Conservation (phyloP, 2,888 invertebrate species). For the Pseudoips prasinana region DNA sequence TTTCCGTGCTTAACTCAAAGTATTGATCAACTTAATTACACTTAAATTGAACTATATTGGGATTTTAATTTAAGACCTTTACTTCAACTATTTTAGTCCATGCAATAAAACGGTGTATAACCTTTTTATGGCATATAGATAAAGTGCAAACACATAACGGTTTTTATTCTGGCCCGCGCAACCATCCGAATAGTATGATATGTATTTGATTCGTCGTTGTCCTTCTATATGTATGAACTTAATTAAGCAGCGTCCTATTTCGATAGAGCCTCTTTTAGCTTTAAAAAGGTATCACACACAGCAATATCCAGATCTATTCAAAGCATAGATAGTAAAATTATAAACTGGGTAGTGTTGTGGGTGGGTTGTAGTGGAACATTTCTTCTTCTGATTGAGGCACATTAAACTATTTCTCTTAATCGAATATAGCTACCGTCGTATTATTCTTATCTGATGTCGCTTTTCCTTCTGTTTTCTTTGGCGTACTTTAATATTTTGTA, state of each 20-base stretch:
- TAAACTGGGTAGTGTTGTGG: not conserved
- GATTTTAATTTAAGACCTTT: not conserved
- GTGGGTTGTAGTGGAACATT: conserved; percentile 4
- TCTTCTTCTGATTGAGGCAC: conserved; percentile 3
- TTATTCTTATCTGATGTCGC: not conserved
- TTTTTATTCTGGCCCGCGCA: conserved; percentile 13
- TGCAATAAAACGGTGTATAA: conserved; percentile 8
- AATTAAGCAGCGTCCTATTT: conserved; percentile 11
- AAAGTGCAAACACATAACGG: conserved; percentile 9
- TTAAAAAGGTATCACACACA: conserved; percentile 10
- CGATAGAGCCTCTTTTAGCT: conserved; percentile 10
- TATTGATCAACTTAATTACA: not conserved
- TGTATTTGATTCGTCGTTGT: conserved; percentile 4
- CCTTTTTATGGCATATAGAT: conserved; percentile 6
- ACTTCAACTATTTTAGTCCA: conserved; percentile 3
- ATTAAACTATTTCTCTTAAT: not conserved
- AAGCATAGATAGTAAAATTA: not conserved
- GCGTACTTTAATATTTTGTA: not conserved
- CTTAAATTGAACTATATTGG: not conserved
- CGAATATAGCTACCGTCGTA: conserved; percentile 1
- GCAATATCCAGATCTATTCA: conserved; percentile 3
- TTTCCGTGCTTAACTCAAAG: not conserved
- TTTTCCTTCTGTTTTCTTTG: conserved; percentile 2
- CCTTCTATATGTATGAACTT: conserved; percentile 7
- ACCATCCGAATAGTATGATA: conserved; percentile 12